Base-by-base conservation (phyloP, 2,113 vertebrate genomes). In the Sphaerodactylus townsendi region DNA sequence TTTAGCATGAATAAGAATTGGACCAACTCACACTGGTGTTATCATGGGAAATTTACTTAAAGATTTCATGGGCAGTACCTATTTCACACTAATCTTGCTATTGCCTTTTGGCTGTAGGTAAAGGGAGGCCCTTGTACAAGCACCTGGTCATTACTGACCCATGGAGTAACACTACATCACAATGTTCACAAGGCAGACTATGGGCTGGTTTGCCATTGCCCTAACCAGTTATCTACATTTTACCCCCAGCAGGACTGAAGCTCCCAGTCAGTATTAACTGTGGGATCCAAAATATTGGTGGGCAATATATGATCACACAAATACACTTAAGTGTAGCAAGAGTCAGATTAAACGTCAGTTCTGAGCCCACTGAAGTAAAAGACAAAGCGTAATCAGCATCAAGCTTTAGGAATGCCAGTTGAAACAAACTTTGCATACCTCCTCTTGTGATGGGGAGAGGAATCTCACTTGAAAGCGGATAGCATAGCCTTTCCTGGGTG, bases 321-420 rank as follows among this genome's bases (percentile, higher is more conserved):
- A 64, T 37, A 73, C 33, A 53, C 3, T 10, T 73, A 41, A 13
- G 4, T 62, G 50, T 41, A 59, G 79, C 35, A 68, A 69, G 17
- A 37, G 56, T 62, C 80, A 82, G 53, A 3, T 82, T 73, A 1
- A n/a, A 23, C 69, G 62, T 62, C 25, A 39, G 48, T 59, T 44
- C 77, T 65, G 56, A 19, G 59, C 44, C 59, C 7, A 65, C 37
- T 62, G 39, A 73, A 53, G 19, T 64, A 30, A 62, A 59, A 81
- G 46, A 23, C 10, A 46, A 71, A 62, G 5, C 53, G 64, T 73
- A 71, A 83, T 82, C 46, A 64, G 71, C 53, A 83, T 48, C 10
- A 41, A 35, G 35, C 56, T 72, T 75, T 86, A 65, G 80, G 77
- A 86, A 78, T 78, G 85, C 46, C 74, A 78, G 68, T 75, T 78